Evolutionary conservation across 1,140 invertebrate species (phyloP).

Genomic region (Nasonia giraulti): DNA sequence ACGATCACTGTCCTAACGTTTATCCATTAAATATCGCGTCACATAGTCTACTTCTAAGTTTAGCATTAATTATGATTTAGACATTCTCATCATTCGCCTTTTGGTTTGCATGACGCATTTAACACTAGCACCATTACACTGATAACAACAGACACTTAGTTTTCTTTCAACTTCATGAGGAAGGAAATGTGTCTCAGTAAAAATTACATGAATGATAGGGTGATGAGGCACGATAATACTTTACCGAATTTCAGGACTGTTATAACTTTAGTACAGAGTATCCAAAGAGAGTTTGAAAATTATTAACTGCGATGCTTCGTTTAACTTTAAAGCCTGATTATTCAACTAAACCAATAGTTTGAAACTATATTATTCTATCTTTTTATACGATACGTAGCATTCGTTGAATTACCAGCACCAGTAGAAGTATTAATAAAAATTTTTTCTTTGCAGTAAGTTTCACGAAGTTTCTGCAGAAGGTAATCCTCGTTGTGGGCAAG

Average conservation of each 20-base stretch:
- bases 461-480: slow-evolving; percentile 79
- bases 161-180: background rate
- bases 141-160: slow-evolving; percentile 17
- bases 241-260: background rate
- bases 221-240: too few species aligned
- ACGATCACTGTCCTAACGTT: slow-evolving; percentile 6
- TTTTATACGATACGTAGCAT: background rate
- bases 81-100: slow-evolving; percentile 50
- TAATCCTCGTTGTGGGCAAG: slow-evolving; percentile 81
- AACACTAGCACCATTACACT: slow-evolving; percentile 50
- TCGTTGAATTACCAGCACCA: background rate
- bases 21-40: background rate
- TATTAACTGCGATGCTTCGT: background rate
- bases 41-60: background rate
- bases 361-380: too few species aligned
- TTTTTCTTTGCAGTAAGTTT: slow-evolving; percentile 74
- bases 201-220: background rate
- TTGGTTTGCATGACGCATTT: slow-evolving; percentile 58
- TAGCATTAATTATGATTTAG: background rate
- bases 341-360: background rate
- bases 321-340: background rate
- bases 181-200: background rate
- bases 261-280: background rate
- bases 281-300: background rate
- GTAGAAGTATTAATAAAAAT: background rate